Conservation (phyloP, 2,888 invertebrate species). For the Capitulum mitella region DNA sequence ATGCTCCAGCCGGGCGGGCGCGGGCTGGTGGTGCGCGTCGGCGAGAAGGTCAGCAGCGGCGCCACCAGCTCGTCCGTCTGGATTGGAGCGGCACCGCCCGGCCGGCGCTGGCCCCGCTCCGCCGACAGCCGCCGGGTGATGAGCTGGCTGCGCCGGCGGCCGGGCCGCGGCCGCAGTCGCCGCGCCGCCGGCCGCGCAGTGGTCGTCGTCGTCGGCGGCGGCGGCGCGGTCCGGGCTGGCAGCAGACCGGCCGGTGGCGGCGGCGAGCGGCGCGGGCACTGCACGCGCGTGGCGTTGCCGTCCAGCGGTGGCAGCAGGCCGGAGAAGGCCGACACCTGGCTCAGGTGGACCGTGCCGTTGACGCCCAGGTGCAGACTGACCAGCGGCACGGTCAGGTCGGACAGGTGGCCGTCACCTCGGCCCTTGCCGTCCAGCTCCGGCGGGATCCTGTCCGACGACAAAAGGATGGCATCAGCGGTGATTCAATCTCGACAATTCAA, state of each 20-base stretch:
- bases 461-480: too few relatives aligned
- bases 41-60: conserved; percentile 12
- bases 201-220: background rate
- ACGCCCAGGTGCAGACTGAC: background rate
- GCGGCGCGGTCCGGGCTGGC: background rate
- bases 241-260: conserved; percentile 34
- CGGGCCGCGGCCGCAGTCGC: background rate
- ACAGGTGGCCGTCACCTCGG: background rate
- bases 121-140: background rate
- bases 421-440: conserved; percentile 9
- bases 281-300: background rate
- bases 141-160: background rate
- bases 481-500: too few relatives aligned
- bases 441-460: conserved; percentile 14
- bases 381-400: background rate
- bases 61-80: conserved; percentile 30
- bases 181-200: too few relatives aligned
- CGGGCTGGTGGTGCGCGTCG: background rate
- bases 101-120: background rate
- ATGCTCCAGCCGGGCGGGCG: background rate
- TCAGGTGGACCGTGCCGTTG: background rate
- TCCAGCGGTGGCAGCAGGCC: background rate
- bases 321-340: background rate
- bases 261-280: conserved; percentile 35
- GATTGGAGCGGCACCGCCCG: conserved; percentile 16